Evolutionary conservation across 37 sponge, comb jelly and placozoan genomes (phyloP).

Genomic region (Aplysina aerophoba): DNA sequence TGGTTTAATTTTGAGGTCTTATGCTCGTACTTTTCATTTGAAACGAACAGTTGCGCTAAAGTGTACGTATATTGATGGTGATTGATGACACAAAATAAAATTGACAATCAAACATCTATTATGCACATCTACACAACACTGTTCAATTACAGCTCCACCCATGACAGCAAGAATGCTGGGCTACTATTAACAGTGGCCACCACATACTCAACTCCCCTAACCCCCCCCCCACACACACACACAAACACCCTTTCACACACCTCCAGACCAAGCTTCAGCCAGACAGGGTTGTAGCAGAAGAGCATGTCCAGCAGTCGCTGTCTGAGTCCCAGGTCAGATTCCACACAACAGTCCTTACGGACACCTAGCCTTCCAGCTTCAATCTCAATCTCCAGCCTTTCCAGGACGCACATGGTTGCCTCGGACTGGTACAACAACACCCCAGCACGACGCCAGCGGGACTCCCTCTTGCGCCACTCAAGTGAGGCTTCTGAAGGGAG

Average conservation of each 20-base stretch:
- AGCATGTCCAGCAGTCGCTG: conserved; percentile 79
- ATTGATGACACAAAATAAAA: not conserved
- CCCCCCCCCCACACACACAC: too few species aligned
- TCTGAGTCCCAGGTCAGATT: conserved; percentile 81
- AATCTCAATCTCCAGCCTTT: conserved; percentile 78
- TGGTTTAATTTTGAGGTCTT: too few species aligned
- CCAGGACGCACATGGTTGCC: conserved; percentile 37
- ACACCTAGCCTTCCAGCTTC: conserved; percentile 62
- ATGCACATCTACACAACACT: not conserved
- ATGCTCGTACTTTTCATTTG: too few species aligned
- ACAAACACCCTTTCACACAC: conserved; percentile 35
- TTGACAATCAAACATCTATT: not conserved
- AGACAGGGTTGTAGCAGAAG: conserved; percentile 81
- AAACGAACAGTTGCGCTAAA: too few species aligned
- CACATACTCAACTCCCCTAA: too few species aligned
- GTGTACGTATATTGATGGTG: not conserved
- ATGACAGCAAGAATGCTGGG: too few species aligned
- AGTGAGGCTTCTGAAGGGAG: too few species aligned
- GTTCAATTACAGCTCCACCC: not conserved
- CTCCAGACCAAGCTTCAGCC: conserved; percentile 92
- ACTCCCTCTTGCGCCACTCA: conserved; percentile 7
- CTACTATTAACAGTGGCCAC: too few species aligned
- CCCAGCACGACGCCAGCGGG: conserved; percentile 46
- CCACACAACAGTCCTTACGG: conserved; percentile 56
- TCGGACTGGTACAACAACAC: conserved; percentile 70